Percentiles rank a stretch among this genome's conserved stretches.
These are phyloP conservation scores for Bugula neritina DNA, from an alignment of 2,888 invertebrate species.

Conservation along the genomic window DNA sequence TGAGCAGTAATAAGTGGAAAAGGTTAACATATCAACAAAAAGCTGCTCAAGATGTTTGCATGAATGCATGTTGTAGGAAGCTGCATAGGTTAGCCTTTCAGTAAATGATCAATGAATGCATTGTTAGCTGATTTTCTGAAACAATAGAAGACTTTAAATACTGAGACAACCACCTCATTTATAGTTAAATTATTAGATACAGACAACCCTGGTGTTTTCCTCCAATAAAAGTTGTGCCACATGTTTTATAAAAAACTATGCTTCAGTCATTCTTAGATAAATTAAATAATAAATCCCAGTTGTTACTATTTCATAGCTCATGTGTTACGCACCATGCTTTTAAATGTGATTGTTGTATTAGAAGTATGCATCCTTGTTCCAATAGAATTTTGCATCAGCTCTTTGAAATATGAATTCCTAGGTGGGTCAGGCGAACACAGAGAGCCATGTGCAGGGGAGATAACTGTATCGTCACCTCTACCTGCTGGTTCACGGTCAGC, in stretches of 20 bases:
- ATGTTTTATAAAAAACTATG: not conserved
- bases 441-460: too few relatives aligned
- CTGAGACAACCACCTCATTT: not conserved
- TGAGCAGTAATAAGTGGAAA: too few relatives aligned
- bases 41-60: too few relatives aligned
- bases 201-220: not conserved
- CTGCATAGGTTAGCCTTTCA: not conserved
- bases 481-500: too few relatives aligned
- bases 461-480: too few relatives aligned
- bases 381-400: too few relatives aligned
- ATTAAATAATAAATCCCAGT: not conserved
- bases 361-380: too few relatives aligned
- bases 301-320: not conserved
- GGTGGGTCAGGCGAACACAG: too few relatives aligned
- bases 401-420: too few relatives aligned
- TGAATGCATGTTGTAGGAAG: not conserved
- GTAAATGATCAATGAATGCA: not conserved
- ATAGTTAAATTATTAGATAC: not conserved
- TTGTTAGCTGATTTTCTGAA: not conserved
- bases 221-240: not conserved
- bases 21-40: too few relatives aligned
- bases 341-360: too few relatives aligned
- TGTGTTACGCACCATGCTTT: too few relatives aligned
- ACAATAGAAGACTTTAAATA: not conserved
- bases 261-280: not conserved